Evolutionary conservation across 2,888 invertebrate species (phyloP).

Genomic region (Chironomus riparius): DNA sequence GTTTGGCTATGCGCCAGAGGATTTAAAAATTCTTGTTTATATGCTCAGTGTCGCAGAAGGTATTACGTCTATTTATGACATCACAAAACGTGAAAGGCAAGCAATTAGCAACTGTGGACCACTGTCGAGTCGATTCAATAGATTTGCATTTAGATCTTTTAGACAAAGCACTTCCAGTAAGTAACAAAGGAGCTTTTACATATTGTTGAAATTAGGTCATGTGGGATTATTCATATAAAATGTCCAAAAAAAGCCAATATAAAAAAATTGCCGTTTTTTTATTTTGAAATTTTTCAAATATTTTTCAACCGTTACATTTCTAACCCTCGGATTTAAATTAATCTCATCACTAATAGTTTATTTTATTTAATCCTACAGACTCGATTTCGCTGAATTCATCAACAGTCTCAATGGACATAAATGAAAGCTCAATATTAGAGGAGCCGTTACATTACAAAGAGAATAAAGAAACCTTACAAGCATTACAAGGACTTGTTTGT

Average conservation of each 20-base stretch:
- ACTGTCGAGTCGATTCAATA: slow-evolving; percentile 41
- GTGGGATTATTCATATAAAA: too few relatives aligned
- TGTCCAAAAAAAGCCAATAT: too few relatives aligned
- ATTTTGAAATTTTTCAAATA: too few relatives aligned
- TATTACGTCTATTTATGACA: slow-evolving; percentile 46
- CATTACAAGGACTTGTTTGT: slow-evolving; percentile 45
- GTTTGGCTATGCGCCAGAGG: slow-evolving; percentile 42
- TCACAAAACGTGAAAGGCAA: slow-evolving; percentile 55
- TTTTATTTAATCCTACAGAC: background rate
- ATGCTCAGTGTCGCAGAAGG: slow-evolving; percentile 54
- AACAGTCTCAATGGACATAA: slow-evolving; percentile 11
- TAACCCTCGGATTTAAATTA: too few relatives aligned
- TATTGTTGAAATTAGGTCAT: too few relatives aligned
- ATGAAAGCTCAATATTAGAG: slow-evolving; percentile 18
- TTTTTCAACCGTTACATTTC: too few relatives aligned
- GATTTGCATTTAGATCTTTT: slow-evolving; percentile 34
- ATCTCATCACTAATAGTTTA: too few relatives aligned
- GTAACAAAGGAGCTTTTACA: background rate
- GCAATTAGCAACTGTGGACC: slow-evolving; percentile 43
- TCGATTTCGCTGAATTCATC: slow-evolving; percentile 1
- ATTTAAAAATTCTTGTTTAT: slow-evolving; percentile 50
- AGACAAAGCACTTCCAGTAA: slow-evolving; percentile 8
- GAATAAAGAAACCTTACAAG: slow-evolving; percentile 36
- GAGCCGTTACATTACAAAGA: slow-evolving; percentile 29
- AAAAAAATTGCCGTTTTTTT: too few relatives aligned